phyloP scores from a whole-genome alignment of 2,797 vertebrate genomes.

The Rhinichthys osculus region DNA sequence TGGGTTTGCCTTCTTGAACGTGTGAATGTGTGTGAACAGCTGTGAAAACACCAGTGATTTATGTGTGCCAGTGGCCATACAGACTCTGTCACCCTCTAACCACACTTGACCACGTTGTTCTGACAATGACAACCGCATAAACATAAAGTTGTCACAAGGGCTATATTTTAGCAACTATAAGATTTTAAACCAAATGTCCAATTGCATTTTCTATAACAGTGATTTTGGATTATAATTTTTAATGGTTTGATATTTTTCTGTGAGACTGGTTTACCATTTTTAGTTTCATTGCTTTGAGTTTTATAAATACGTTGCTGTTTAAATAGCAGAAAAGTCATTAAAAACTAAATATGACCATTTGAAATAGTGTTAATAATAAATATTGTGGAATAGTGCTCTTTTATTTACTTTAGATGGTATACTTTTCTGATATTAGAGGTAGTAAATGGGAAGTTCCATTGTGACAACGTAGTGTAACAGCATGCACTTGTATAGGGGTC shows the following conservation, averaged over 20 bases:
- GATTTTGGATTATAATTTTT: not conserved
- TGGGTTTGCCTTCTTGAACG: not conserved
- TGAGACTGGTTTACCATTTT: not conserved
- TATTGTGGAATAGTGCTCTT: not conserved
- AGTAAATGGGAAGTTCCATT: not conserved
- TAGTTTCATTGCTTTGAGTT: not conserved
- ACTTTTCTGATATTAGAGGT: not conserved
- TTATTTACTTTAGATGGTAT: not conserved
- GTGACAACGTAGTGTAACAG: not conserved
- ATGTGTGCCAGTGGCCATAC: slow-evolving; percentile 66
- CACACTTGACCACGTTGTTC: slow-evolving; percentile 55
- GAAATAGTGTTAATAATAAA: not conserved
- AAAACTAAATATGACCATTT: not conserved
- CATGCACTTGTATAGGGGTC: not conserved
- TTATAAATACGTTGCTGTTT: not conserved
- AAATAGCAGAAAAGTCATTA: not conserved
- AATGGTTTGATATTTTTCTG: not conserved
- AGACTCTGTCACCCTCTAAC: slow-evolving; percentile 28
- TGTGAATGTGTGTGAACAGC: slow-evolving; percentile 62
- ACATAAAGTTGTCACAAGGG: slow-evolving; percentile 25
- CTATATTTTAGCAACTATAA: not conserved
- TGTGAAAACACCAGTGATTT: slow-evolving; percentile 74
- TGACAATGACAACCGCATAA: slow-evolving; percentile 34
- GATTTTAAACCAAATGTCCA: not conserved
- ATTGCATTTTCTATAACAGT: not conserved